These are phyloP conservation scores for Drosophila antonietae DNA, from an alignment of 2,888 invertebrate species.

Conservation along the genomic window DNA sequence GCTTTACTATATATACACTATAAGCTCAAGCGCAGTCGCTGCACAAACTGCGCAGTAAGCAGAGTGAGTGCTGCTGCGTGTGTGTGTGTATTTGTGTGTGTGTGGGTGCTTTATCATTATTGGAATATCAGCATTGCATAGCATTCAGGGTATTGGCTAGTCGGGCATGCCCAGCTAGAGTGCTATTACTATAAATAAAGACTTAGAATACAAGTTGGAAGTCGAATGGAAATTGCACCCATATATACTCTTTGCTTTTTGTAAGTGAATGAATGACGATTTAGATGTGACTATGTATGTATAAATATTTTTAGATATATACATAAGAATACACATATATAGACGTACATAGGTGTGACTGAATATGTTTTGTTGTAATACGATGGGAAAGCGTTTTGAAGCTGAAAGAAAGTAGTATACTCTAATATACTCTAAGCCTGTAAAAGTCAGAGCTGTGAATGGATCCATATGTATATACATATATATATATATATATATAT, in stretches of 20 bases:
- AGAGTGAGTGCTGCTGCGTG: background rate
- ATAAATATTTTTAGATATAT: background rate
- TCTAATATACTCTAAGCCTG: background rate
- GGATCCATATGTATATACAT: background rate
- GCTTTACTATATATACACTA: too few relatives aligned
- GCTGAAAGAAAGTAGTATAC: background rate
- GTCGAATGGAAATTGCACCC: background rate
- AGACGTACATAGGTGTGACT: background rate
- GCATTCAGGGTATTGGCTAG: background rate
- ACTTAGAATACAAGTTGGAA: background rate
- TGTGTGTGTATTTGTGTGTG: too few relatives aligned
- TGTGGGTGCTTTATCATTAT: background rate
- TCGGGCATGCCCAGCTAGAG: background rate
- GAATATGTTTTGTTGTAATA: background rate
- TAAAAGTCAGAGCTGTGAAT: background rate
- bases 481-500: too few relatives aligned
- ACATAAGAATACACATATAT: background rate
- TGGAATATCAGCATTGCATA: background rate
- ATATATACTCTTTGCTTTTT: background rate
- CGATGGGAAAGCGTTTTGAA: background rate
- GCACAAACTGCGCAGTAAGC: background rate
- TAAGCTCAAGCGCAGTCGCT: background rate
- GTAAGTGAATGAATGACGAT: background rate
- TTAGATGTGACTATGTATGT: background rate
- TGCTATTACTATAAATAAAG: background rate